Evolutionary conservation across 2,888 invertebrate species (phyloP), one percentile per base, ranked within the genome.

Genomic region (Neria commutata): DNA sequence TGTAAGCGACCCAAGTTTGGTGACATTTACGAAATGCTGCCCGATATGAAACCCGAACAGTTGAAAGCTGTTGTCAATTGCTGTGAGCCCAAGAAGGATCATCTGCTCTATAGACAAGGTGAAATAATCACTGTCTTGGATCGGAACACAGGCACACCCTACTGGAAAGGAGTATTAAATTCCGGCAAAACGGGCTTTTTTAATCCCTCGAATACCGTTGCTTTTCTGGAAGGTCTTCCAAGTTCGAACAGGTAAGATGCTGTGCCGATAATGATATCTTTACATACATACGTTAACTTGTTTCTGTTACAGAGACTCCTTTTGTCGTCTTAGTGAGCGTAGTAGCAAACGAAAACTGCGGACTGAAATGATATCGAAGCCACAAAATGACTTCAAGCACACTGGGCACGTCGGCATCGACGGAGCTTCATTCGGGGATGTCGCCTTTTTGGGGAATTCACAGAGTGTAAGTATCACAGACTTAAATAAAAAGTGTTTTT

Each of bases 341-440:
- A 85, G 84, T 16, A 85, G 85, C 71, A 86, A 86, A 75, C 83
- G 91, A 54, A 89, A 90, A 67, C 85, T 95, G 56, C 87, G 91
- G 59, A 89, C 93, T 8, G 92, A 92, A 78, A 95, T 97, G 96
- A 99, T 98, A 74, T 96, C 97, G 49, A 90, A 92, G 61, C 98
- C 99, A 0, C 96, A 98, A 79, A 96, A 95, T 37, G 98, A 98
- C 80, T 88, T 98, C 19, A 94, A 96, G 74, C 99, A 99, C 79
- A 98, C 96, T 0, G 85, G 89, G 0, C 99, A 99, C 79, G 95
- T 99, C 11, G 98, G 98, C 0, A 85, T 96, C 45, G 98, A 99
- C 80, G 98, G 98, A 1, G 95, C 95, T 25, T 94, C 94, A 77
- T 99, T 99, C 81, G 98, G 98, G 2, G 96, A 99, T 81, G 89